Conservation (phyloP, 92 coral and sea anemone species). For the Anthopleura xanthogrammica region DNA sequence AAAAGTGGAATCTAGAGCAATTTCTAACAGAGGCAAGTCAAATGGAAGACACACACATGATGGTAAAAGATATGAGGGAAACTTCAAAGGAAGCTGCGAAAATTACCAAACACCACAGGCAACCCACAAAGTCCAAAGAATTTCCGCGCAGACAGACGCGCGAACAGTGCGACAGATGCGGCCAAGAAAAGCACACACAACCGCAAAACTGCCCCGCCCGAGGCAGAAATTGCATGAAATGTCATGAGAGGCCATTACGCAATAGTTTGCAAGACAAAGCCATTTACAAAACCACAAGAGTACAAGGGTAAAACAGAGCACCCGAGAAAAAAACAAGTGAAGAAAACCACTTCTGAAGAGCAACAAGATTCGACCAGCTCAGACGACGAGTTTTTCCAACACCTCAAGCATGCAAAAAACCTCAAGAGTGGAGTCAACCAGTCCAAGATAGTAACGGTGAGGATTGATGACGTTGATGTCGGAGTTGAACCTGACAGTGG, state of each 20-base stretch:
- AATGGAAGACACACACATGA: slow-evolving; percentile 16
- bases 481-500: slow-evolving; percentile 53
- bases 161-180: slow-evolving; percentile 1
- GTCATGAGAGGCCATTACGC: slow-evolving; percentile 27
- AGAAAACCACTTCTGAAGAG: slow-evolving; percentile 17
- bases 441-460: slow-evolving; percentile 21
- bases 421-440: slow-evolving; percentile 28
- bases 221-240: slow-evolving; percentile 35
- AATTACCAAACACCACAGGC: slow-evolving; percentile 2
- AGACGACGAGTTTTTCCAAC: slow-evolving; percentile 48
- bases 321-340: background rate
- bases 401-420: slow-evolving; percentile 40
- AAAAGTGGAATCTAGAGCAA: slow-evolving; percentile 41
- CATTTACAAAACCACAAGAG: background rate
- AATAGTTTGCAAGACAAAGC: slow-evolving; percentile 20
- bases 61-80: slow-evolving; percentile 10
- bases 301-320: too few relatives aligned
- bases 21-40: slow-evolving; percentile 38
- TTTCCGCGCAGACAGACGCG: too few relatives aligned
- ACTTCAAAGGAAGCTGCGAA: slow-evolving; percentile 9
- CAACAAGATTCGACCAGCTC: slow-evolving; percentile 32
- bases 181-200: background rate
- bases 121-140: background rate
- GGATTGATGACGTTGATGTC: slow-evolving; percentile 30
- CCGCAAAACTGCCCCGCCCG: slow-evolving; percentile 24